A percentile compares a stretch with the other conserved stretches of the same genome.
Evolutionary conservation across 2,113 vertebrate species (phyloP).

Genomic region (Cynopterus brachyotis): DNA sequence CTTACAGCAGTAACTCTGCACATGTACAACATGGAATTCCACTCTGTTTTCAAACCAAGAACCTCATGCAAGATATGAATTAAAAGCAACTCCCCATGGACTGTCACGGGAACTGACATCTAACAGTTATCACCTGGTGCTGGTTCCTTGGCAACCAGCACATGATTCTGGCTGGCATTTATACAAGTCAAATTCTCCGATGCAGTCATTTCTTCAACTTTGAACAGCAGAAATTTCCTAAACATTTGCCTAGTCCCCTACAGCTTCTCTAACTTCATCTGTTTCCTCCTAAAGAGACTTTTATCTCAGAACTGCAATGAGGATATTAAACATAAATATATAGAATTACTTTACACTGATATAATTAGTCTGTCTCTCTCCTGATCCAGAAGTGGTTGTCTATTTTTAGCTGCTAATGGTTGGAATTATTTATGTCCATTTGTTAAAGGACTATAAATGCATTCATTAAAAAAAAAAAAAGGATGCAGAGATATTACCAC

Average conservation of each 20-base stretch:
- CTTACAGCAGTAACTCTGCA: background rate
- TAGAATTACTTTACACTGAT: slow-evolving; percentile 79
- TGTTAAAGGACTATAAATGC: slow-evolving; percentile 72
- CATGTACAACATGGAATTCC: background rate
- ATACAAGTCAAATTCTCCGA: background rate
- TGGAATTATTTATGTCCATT: slow-evolving; percentile 76
- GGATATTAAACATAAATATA: slow-evolving; percentile 65
- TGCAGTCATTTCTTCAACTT: background rate
- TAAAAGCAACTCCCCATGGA: background rate
- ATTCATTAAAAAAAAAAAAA: slow-evolving; percentile 45
- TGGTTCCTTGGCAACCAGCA: background rate
- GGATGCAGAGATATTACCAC: background rate
- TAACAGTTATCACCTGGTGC: background rate
- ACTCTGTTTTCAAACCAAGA: background rate
- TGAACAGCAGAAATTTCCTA: background rate
- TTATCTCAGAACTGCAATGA: slow-evolving; percentile 64
- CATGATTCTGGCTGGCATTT: background rate
- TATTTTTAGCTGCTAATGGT: slow-evolving; percentile 77
- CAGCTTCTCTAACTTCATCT: background rate
- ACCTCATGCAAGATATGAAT: background rate
- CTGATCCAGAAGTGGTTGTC: slow-evolving; percentile 72
- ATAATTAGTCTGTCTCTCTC: slow-evolving; percentile 75
- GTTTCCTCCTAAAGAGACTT: slow-evolving; percentile 53
- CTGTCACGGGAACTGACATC: background rate
- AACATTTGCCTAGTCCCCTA: background rate